phyloP scores from a whole-genome alignment of 2,797 vertebrate species.

The Eurystomus glaucurus region DNA sequence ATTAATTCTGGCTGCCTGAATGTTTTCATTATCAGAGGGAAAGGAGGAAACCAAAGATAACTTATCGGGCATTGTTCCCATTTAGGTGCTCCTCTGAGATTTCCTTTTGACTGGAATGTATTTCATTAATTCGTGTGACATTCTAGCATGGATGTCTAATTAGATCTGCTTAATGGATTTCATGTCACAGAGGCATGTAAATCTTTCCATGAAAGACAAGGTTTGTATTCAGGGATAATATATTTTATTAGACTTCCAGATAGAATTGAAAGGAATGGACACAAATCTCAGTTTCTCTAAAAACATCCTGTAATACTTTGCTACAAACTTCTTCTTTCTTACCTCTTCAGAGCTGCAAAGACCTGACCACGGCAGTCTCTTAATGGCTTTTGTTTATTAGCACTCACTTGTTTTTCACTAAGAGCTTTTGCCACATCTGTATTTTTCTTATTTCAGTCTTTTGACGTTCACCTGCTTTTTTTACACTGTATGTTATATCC shows the following conservation, averaged over 20 bases:
- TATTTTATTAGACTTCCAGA: constrained; percentile 7
- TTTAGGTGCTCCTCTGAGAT: constrained; percentile 57
- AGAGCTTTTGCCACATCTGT: neutral
- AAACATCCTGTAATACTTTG: neutral
- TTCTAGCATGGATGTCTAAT: constrained; percentile 53
- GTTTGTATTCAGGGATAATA: constrained; percentile 48
- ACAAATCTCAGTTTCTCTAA: neutral
- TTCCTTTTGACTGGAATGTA: constrained; percentile 39
- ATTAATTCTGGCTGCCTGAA: constrained; percentile 69
- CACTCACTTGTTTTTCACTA: neutral
- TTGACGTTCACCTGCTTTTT: neutral
- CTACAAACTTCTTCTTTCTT: neutral
- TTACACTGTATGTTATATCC: neutral
- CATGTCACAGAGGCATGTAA: constrained; percentile 58
- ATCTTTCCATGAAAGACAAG: constrained; percentile 58
- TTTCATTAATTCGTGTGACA: constrained; percentile 49
- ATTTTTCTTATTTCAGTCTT: neutral
- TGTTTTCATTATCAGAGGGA: constrained; percentile 69
- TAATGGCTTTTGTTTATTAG: neutral
- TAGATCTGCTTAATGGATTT: constrained; percentile 65
- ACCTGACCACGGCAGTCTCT: neutral
- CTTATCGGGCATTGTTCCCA: constrained; percentile 38
- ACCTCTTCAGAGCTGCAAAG: neutral
- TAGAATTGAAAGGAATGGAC: neutral
- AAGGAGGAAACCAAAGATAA: constrained; percentile 60